Evolutionary conservation across 1,140 invertebrate genomes (phyloP), one percentile per base, ranked within the genome.

Genomic region (Drosophila subpulchrella): DNA sequence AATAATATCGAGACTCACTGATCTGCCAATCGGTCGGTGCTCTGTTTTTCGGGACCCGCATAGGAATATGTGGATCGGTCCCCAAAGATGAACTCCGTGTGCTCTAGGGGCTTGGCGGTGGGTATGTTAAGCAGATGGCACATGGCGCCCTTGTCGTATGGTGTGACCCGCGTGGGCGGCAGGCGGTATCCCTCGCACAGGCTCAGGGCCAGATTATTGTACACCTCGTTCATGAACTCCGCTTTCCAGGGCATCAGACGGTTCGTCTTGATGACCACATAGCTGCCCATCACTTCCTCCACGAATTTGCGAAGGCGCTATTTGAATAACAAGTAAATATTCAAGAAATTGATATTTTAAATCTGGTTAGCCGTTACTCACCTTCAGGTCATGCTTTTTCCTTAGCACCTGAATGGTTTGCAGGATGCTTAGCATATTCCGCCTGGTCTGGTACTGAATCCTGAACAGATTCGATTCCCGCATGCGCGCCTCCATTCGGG

Each of bases 201-300:
- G 13, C 85, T 86, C 44, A 92, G 30, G 1, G 65, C 91, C 24
- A 92, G 30, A 7, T 79, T 75, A 41, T 92, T 92, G 53, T 92
- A 92, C 4, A 92, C 90, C 73, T 92, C 91, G 44, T 89, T 90
- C 42, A 86, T 76, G 47, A 92, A 92, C 42, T 92, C 86, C 11
- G 65, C 75, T 56, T 92, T 91, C 85, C 91, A 91, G 1, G 91
- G 91, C 89, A 91, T 89, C 11, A 91, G 38, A 6, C 86, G 75
- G 17, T 34, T 70, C 6, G 91, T 92, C 55, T 92, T 92, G 2
- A 91, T n/a, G 3, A 81, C 72, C 24, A 81, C 73, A 46, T 89
- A 92, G 17, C 81, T 73, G 6, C 78, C 81, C 91, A 92, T 92
- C 5, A 78, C 76, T 4, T 85, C 82, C 32, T 78, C 70, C 6